Base-by-base conservation (phyloP, 2,113 vertebrate genomes). In the Orthonyx spaldingii region DNA sequence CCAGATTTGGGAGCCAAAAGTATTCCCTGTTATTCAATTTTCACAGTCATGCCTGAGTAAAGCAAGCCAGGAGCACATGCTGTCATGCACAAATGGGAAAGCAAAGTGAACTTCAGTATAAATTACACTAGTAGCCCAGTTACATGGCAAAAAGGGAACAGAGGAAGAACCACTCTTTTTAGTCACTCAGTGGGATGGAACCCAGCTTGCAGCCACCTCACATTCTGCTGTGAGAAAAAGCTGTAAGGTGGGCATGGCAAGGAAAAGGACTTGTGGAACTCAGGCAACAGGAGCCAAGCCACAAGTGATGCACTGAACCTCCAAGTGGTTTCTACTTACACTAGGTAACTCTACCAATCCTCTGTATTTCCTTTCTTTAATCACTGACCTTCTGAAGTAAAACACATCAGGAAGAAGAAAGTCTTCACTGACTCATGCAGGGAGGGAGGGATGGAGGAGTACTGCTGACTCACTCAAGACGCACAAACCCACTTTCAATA, bases 401-500 rank as follows among this genome's bases (percentile, higher is more conserved):
- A 93, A 68, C 44, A 93, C 47, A 92, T 68, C 76, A 78, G 64
- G 66, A 81, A 56, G 61, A 60, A 80, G 84, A 77, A 60, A 69
- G 32, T 28, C 79, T 80, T 88, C 60, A 55, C 47, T 96, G 95
- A 93, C 41, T 97, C 90, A 95, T 19, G 37, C 76, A 71, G 61
- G 82, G 91, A 87, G 56, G 80, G 88, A 94, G 23, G 82, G 55
- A 63, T 77, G 83, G 87, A 95, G 89, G 94, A 95, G 86, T 97
- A 78, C 2, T 82, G 86, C 87, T 95, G 91, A 97, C 61, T 96
- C 95, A 97, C 9, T 60, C 61, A 75, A 76, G 65, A 91, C 3
- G 44, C 68, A 92, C 17, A 96, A 94, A 88, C 88, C 88, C 85
- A 95, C 96, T 92, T 86, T 87, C 94, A 96, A 22, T 86, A 95